Percentiles rank a stretch among this genome's conserved stretches.
Conservation (phyloP, 2,113 vertebrate species). For the Sardina pilchardus region DNA sequence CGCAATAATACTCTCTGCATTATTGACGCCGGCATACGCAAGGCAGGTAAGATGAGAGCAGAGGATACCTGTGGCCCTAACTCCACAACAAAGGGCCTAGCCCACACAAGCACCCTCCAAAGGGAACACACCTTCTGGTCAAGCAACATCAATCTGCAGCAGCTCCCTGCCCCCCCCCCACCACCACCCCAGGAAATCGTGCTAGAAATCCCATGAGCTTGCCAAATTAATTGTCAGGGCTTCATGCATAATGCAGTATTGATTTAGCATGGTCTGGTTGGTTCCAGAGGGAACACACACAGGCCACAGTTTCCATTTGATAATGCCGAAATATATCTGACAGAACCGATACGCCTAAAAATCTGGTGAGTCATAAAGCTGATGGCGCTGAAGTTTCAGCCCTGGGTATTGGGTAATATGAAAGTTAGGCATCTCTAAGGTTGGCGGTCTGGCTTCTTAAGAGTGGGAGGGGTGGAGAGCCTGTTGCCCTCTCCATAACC, state of each 20-base stretch:
- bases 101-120: not conserved
- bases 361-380: not conserved
- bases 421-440: not conserved
- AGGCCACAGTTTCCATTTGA: not conserved
- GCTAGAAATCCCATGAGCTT: slow-evolving; percentile 1
- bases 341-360: not conserved
- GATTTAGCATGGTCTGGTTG: not conserved
- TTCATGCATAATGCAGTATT: slow-evolving; percentile 10
- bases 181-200: not conserved
- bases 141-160: slow-evolving; percentile 7
- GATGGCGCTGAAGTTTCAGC: not conserved
- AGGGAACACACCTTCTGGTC: slow-evolving; percentile 27
- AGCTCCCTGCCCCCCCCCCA: not conserved
- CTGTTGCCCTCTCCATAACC: not conserved
- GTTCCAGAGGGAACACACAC: not conserved
- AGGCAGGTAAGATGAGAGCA: slow-evolving; percentile 38
- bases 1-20: slow-evolving; percentile 52
- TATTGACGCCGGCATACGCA: slow-evolving; percentile 59
- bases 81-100: not conserved
- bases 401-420: not conserved
- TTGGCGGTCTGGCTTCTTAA: not conserved
- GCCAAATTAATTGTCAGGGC: not conserved
- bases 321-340: not conserved
- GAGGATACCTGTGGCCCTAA: not conserved
- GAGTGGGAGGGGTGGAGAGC: not conserved